These are phyloP conservation scores for Oreochromis spilurus DNA, from an alignment of 2,113 vertebrate species.

Conservation along the genomic window DNA sequence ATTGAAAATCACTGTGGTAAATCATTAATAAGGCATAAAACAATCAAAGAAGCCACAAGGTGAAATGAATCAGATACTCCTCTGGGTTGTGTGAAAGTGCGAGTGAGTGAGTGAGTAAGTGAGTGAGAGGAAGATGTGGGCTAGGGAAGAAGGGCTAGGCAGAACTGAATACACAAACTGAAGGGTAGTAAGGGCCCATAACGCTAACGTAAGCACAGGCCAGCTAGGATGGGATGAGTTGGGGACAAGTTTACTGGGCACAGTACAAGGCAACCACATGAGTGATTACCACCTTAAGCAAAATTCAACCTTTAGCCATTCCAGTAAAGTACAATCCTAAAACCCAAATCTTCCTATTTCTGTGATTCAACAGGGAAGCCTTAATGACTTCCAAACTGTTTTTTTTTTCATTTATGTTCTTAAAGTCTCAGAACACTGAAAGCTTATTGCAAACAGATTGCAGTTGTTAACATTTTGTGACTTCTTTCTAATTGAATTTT, in stretches of 20 bases:
- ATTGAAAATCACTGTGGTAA: background rate
- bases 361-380: background rate
- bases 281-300: background rate
- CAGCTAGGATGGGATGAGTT: background rate
- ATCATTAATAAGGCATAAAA: background rate
- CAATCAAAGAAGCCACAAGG: background rate
- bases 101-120: background rate
- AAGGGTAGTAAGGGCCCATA: background rate
- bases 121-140: background rate
- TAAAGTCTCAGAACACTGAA: background rate
- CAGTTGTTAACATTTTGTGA: constrained; percentile 19
- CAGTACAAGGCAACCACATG: background rate
- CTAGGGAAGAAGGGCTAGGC: background rate
- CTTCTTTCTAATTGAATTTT: constrained; percentile 26
- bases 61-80: background rate
- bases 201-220: background rate
- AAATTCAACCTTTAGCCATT: background rate
- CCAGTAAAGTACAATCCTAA: background rate
- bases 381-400: background rate
- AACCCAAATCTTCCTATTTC: background rate
- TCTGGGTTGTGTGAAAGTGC: background rate
- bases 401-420: background rate
- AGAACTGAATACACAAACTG: background rate
- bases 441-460: background rate
- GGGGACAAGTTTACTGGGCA: background rate